Evolutionary conservation across 2,113 vertebrate genomes (phyloP).

Genomic region (Picathartes gymnocephalus): DNA sequence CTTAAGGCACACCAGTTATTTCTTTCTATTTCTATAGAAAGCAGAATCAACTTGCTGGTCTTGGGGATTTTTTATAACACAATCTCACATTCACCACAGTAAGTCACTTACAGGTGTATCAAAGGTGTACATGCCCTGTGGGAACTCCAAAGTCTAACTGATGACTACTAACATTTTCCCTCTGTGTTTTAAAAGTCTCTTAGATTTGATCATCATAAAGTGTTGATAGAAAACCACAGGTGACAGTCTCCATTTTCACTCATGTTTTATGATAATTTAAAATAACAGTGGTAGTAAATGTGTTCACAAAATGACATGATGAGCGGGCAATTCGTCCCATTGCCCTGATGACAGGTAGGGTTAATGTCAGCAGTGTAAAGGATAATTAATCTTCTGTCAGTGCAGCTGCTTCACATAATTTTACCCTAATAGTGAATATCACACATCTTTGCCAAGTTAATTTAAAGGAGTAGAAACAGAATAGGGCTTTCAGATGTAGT

Average conservation of each 20-base stretch:
- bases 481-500: background rate
- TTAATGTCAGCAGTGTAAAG: constrained; percentile 46
- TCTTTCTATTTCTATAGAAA: background rate
- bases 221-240: background rate
- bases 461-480: background rate
- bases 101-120: background rate
- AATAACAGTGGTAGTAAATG: background rate
- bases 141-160: background rate
- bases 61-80: background rate
- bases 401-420: constrained; percentile 64
- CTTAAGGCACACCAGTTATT: background rate
- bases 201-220: background rate
- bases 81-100: background rate
- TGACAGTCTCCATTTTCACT: background rate
- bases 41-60: background rate
- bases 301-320: background rate
- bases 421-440: constrained; percentile 33
- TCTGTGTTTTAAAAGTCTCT: background rate
- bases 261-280: background rate
- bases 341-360: constrained; percentile 1
- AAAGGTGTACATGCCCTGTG: background rate
- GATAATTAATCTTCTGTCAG: constrained; percentile 63
- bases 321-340: background rate
- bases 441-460: background rate
- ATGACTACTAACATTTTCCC: background rate